Conservation (phyloP, 1,140 invertebrate genomes). For the Pseudomyrmex flavicornis region DNA sequence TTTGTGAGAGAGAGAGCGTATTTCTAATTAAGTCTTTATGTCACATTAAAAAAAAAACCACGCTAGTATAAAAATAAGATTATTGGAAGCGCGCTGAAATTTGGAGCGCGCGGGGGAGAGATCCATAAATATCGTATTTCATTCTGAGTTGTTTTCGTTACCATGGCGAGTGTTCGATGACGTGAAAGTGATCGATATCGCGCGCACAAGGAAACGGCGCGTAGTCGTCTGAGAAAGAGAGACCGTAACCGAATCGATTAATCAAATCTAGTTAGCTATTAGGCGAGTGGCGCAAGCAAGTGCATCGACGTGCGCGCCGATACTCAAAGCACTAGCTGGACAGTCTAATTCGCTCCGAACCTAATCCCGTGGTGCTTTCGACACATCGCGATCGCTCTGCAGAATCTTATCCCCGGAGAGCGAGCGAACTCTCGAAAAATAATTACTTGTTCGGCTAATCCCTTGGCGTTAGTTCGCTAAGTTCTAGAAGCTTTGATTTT, state of each 20-base stretch:
- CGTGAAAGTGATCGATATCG: constrained; percentile 64
- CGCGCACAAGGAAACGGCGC: constrained; percentile 43
- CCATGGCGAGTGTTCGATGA: not conserved
- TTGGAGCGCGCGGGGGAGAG: not conserved
- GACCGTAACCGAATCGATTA: constrained; percentile 71
- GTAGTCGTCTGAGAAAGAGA: constrained; percentile 29
- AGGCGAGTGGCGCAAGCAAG: constrained; percentile 51
- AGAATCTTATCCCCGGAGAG: constrained; percentile 15
- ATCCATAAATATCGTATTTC: constrained; percentile 38
- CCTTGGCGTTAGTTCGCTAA: too few species aligned
- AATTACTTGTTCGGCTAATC: constrained; percentile 14
- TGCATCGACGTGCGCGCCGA: constrained; percentile 39
- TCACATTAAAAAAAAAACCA: too few species aligned
- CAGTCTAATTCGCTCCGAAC: constrained; percentile 46
- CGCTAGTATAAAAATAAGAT: too few species aligned
- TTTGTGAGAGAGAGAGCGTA: too few species aligned
- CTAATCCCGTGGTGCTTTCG: constrained; percentile 61
- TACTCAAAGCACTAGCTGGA: constrained; percentile 24
- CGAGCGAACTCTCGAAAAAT: constrained; percentile 33
- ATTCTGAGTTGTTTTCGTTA: constrained; percentile 32
- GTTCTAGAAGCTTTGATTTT: not conserved
- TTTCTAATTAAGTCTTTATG: too few species aligned
- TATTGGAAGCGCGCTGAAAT: too few species aligned
- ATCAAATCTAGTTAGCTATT: constrained; percentile 75
- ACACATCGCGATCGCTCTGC: constrained; percentile 45